Base-by-base conservation (phyloP, 2,797 vertebrate species). In the Spinibarbus caldwelli region DNA sequence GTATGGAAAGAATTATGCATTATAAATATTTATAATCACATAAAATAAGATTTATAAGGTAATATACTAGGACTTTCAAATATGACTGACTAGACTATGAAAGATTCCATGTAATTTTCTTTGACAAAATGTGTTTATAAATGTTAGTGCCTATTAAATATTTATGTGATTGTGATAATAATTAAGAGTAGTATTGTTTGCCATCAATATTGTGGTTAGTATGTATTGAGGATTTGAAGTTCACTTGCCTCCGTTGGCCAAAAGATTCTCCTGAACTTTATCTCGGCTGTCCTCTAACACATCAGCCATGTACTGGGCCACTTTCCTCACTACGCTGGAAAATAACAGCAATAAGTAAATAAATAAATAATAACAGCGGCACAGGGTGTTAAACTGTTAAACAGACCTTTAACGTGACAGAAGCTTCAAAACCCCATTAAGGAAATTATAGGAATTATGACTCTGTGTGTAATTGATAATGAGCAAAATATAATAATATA, bases 231-330 rank as follows among this genome's bases (percentile, higher is more conserved):
- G 11, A 10, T 82, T 41, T 21, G 2, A 49, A 2, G 26, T 12
- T 34, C 15, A 80, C 92, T 93, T 80, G 97, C 97, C 96, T 96
- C 97, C 98, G 70, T 97, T 99, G 89, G 98, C 97, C 94, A 99
- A 92, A 87, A 99, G 95, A 90, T 99, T 99, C 93, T 99, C 98
- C 89, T 98, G 98, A 87, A 99, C 97, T 95, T 99, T 99, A 92
- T 99, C 98, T 94, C 96, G 96, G 90, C 96, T 98, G 90, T 99
- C 98, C 93, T 99, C 98, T 87, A 99, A 92, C 86, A 99, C 98
- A 52, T 99, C 98, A 79, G 97, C 96, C 98, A 99, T 99, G 91
- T 99, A 99, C 82, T 98, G 98, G 80, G 97, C 97, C 89, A 99
- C 97, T 92, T 99, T 99, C 93, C 97, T 99, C 89, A 99, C 97